Evolutionary conservation across 2,888 invertebrate species (phyloP).

Genomic region (Acrobasis consociella): DNA sequence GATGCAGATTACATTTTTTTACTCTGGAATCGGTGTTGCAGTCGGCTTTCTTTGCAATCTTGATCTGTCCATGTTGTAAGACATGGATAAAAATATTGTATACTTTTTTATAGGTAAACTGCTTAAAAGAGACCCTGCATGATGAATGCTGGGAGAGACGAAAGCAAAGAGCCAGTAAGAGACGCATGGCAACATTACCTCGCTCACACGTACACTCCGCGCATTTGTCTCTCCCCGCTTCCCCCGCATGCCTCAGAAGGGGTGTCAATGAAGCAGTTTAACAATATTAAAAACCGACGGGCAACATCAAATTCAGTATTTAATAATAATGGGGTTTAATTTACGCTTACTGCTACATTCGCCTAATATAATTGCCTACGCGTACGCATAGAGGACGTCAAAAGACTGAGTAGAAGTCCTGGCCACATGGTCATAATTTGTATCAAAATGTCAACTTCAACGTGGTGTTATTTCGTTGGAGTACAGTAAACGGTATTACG

Average conservation of each 20-base stretch:
- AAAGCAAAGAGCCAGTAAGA: too few species aligned
- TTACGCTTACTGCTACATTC: constrained; percentile 70
- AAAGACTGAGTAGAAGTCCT: constrained; percentile 61
- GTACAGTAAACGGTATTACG: background rate
- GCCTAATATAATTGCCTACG: constrained; percentile 79
- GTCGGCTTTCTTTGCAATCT: constrained; percentile 1
- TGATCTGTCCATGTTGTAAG: background rate
- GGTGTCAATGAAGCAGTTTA: too few species aligned
- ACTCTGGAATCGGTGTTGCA: constrained; percentile 46
- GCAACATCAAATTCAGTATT: constrained; percentile 43
- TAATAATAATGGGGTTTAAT: constrained; percentile 66
- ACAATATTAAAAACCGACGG: constrained; percentile 25
- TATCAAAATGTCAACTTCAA: constrained; percentile 17
- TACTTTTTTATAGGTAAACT: constrained; percentile 5
- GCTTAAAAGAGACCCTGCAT: too few species aligned
- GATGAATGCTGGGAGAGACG: too few species aligned
- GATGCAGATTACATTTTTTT: constrained; percentile 54
- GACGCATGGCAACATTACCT: too few species aligned
- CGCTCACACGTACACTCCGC: too few species aligned
- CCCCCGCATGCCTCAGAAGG: too few species aligned
- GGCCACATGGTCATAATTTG: constrained; percentile 24
- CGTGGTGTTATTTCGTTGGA: constrained; percentile 7
- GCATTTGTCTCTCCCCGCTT: too few species aligned
- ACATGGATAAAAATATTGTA: constrained; percentile 6
- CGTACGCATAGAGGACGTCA: constrained; percentile 75